These are phyloP conservation scores for Bergia sp. DNA, from an alignment of 92 coral and sea anemone species.

Conservation along the genomic window DNA sequence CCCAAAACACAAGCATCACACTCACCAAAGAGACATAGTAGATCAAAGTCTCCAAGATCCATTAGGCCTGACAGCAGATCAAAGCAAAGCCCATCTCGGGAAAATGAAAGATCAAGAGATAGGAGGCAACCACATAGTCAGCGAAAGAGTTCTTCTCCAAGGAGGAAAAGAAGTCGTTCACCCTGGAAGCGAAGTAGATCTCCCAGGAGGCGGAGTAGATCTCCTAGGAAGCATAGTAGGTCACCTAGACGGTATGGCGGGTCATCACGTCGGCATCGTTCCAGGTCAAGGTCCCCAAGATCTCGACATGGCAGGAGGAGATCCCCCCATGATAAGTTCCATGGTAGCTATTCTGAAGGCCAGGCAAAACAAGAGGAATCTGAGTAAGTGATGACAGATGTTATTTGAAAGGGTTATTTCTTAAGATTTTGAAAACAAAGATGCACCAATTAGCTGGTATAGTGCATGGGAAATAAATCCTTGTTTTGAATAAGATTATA, in stretches of 20 bases:
- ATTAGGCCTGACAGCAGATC: conserved; percentile 1
- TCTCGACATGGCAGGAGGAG: conserved; percentile 63
- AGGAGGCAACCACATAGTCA: conserved; percentile 45
- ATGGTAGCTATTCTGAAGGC: conserved; percentile 81
- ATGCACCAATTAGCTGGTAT: too few species aligned
- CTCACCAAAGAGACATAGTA: conserved; percentile 48
- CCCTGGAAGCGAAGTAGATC: conserved; percentile 43
- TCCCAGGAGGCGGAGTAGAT: conserved; percentile 55
- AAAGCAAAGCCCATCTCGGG: conserved; percentile 41
- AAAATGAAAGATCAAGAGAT: conserved; percentile 14
- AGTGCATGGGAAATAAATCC: too few species aligned
- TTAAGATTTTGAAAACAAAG: background rate
- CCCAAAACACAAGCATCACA: conserved; percentile 51
- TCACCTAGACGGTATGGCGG: conserved; percentile 54
- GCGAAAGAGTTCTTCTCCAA: conserved; percentile 62
- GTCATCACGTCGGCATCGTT: conserved; percentile 47
- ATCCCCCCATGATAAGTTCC: conserved; percentile 70
- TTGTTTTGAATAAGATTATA: too few species aligned
- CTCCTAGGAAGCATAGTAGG: conserved; percentile 71
- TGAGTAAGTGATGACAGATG: conserved; percentile 58
- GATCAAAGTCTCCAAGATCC: conserved; percentile 65
- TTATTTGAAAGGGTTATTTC: background rate
- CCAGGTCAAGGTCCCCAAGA: conserved; percentile 73
- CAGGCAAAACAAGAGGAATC: conserved; percentile 71
- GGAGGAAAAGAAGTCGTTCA: conserved; percentile 37